A percentile compares a stretch with the other conserved stretches of the same genome.
phyloP scores from a whole-genome alignment of 2,113 vertebrate genomes.

The Columba janthina region DNA sequence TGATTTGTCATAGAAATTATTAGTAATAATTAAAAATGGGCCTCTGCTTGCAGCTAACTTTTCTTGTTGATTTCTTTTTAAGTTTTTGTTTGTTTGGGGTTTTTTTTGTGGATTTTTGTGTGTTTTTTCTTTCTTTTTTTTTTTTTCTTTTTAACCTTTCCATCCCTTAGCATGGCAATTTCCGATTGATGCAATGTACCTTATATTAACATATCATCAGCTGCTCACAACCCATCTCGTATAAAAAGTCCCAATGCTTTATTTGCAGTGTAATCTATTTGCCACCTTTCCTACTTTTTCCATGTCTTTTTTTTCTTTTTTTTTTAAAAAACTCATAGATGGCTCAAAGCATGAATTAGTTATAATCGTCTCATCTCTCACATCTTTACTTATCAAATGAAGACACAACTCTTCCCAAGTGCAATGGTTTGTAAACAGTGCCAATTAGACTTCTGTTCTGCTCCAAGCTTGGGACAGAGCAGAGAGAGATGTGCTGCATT shows the following conservation, averaged over 20 bases:
- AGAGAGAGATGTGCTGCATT: background rate
- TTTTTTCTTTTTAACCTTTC: background rate
- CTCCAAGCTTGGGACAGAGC: conserved; percentile 25
- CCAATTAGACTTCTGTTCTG: conserved; percentile 31
- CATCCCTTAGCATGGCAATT: background rate
- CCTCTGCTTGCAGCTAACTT: background rate
- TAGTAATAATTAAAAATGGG: background rate
- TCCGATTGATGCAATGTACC: background rate
- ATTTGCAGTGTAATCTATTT: background rate
- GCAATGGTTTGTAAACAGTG: conserved; percentile 41
- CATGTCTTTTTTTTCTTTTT: background rate
- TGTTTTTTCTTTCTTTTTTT: no score
- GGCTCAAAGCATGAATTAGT: conserved; percentile 28
- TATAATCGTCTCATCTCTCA: conserved; percentile 22
- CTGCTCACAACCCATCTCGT: background rate
- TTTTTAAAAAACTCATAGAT: background rate
- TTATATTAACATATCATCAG: background rate
- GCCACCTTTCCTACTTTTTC: background rate
- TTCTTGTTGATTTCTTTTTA: no score
- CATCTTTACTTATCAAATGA: conserved; percentile 48
- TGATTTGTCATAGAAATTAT: background rate
- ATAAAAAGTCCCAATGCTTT: background rate
- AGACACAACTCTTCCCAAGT: conserved; percentile 7
- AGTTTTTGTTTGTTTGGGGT: no score
- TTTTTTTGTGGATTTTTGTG: no score